phyloP scores from a whole-genome alignment of 1,140 invertebrate species.

The Drosophila busckii region DNA sequence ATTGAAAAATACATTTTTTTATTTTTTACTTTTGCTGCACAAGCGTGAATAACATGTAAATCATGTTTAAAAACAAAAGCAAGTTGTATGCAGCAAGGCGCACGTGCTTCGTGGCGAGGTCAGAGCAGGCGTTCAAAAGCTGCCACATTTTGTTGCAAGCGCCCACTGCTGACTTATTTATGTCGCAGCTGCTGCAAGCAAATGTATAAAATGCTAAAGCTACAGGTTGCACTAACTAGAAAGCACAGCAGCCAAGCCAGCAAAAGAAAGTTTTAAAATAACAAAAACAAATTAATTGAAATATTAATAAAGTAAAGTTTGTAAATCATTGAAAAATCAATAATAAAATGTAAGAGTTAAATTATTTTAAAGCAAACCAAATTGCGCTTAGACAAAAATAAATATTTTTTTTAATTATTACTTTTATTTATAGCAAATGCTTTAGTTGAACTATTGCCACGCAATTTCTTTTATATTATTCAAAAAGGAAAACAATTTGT shows the following conservation, averaged over 20 bases:
- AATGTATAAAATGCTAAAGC: constrained; percentile 30
- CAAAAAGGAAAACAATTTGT: too few species aligned
- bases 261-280: neutral
- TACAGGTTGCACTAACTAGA: constrained; percentile 24
- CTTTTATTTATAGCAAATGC: too few species aligned
- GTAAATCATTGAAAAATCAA: too few species aligned
- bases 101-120: constrained; percentile 12
- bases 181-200: constrained; percentile 49
- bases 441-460: too few species aligned
- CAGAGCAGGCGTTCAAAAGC: constrained; percentile 17
- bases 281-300: too few species aligned
- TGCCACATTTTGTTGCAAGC: constrained; percentile 32
- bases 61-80: neutral
- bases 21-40: too few species aligned
- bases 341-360: too few species aligned
- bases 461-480: too few species aligned
- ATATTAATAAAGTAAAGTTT: too few species aligned
- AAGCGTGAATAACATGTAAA: constrained; percentile 29
- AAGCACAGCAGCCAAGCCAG: neutral
- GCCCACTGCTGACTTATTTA: constrained; percentile 52
- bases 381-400: too few species aligned
- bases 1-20: constrained; percentile 63
- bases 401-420: too few species aligned
- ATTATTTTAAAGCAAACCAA: too few species aligned
- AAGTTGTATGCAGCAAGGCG: neutral